These are phyloP conservation scores for Bombus breviceps DNA, from an alignment of 1,140 invertebrate genomes.

Conservation along the genomic window DNA sequence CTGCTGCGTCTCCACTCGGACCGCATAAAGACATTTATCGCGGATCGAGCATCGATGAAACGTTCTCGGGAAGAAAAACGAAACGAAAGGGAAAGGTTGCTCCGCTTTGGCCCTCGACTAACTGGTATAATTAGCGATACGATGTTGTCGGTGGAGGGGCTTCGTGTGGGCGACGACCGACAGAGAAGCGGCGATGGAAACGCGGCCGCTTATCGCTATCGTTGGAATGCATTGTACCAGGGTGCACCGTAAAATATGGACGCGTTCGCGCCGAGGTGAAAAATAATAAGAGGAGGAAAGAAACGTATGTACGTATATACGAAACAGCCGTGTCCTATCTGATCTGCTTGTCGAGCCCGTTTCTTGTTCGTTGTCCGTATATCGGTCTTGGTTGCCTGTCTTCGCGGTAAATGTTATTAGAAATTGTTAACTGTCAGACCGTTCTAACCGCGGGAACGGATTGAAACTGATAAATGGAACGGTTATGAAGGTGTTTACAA, in stretches of 20 bases:
- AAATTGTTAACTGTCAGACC: slow-evolving; percentile 20
- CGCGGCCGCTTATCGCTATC: slow-evolving; percentile 15
- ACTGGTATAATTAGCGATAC: slow-evolving; percentile 46
- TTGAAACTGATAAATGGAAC: slow-evolving; percentile 1
- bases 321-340: slow-evolving; percentile 8
- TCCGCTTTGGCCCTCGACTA: slow-evolving; percentile 19
- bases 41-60: slow-evolving; percentile 60
- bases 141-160: neutral
- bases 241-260: slow-evolving; percentile 16
- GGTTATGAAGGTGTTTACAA: slow-evolving; percentile 1
- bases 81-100: neutral
- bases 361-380: neutral
- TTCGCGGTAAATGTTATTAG: slow-evolving; percentile 16
- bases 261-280: slow-evolving; percentile 6
- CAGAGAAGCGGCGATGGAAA: neutral
- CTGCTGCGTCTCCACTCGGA: slow-evolving; percentile 52
- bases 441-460: slow-evolving; percentile 19
- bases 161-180: slow-evolving; percentile 18
- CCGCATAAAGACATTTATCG: slow-evolving; percentile 73
- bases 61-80: neutral
- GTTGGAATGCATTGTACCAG: slow-evolving; percentile 15
- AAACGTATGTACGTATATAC: neutral
- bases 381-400: neutral
- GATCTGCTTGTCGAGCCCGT: neutral
- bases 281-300: slow-evolving; percentile 5